These are phyloP conservation scores for Solenopsis fugax DNA, from an alignment of 1,140 invertebrate genomes.

Conservation along the genomic window DNA sequence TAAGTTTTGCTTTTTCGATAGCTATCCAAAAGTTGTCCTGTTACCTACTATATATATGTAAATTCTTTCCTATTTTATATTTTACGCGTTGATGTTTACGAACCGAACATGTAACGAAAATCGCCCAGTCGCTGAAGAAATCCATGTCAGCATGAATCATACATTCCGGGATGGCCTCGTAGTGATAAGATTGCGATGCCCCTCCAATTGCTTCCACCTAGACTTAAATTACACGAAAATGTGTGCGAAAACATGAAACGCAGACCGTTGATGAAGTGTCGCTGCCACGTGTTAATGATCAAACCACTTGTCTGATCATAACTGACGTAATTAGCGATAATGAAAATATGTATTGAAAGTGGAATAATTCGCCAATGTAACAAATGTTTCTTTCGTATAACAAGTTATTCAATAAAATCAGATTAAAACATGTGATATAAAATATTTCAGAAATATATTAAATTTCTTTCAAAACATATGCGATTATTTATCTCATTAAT, in stretches of 20 bases:
- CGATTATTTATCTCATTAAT: constrained; percentile 17
- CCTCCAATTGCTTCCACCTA: constrained; percentile 14
- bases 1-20: neutral
- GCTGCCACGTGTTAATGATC: neutral
- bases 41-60: neutral
- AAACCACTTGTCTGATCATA: neutral
- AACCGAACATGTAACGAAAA: neutral
- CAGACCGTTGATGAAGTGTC: neutral
- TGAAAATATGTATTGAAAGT: neutral
- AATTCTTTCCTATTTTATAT: neutral
- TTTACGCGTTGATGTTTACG: constrained; percentile 1
- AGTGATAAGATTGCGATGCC: constrained; percentile 70
- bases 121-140: constrained; percentile 40
- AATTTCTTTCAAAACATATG: neutral
- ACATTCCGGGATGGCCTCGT: constrained; percentile 50
- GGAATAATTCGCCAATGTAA: neutral
- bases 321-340: constrained; percentile 8
- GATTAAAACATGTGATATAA: neutral
- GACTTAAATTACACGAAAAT: constrained; percentile 11
- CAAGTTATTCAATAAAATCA: neutral
- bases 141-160: constrained; percentile 63
- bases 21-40: too few species aligned
- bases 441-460: constrained; percentile 9
- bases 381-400: neutral
- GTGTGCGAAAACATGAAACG: neutral